phyloP scores from a whole-genome alignment of 2,113 vertebrate genomes.

The Amblyornis subalaris region DNA sequence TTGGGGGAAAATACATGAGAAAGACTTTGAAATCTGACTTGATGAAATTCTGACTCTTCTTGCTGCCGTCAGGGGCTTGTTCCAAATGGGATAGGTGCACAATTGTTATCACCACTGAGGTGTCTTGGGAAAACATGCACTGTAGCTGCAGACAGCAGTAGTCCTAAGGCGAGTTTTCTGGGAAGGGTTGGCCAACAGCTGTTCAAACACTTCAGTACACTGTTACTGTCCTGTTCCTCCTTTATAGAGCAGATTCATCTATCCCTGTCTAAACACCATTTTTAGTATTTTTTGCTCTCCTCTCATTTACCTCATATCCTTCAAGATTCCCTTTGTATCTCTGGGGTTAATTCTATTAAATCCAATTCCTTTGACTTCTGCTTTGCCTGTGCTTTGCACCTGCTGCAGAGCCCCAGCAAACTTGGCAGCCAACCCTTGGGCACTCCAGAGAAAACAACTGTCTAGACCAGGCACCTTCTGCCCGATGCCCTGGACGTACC shows the following conservation, averaged over 20 bases:
- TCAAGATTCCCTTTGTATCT: neutral
- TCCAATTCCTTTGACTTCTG: neutral
- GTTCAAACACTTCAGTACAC: neutral
- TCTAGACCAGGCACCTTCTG: conserved; percentile 36
- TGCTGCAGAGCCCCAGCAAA: neutral
- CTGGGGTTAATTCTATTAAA: neutral
- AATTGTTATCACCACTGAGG: neutral
- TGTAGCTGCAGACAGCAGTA: neutral
- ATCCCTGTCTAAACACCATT: neutral
- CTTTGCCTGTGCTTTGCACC: neutral
- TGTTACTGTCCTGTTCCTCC: neutral
- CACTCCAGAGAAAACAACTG: conserved; percentile 27
- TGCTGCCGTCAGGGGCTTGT: neutral
- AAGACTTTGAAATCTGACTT: neutral
- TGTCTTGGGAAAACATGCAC: neutral
- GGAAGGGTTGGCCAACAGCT: neutral
- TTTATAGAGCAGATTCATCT: neutral
- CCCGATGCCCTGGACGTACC: neutral
- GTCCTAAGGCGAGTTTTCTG: neutral
- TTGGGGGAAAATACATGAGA: neutral
- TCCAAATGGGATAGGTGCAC: accelerated
- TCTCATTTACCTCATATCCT: neutral
- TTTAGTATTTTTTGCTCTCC: neutral
- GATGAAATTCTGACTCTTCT: neutral
- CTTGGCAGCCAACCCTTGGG: conserved; percentile 5